These are phyloP conservation scores for Hapalemur alaotrensis DNA, from an alignment of 2,797 vertebrate genomes.

Conservation along the genomic window DNA sequence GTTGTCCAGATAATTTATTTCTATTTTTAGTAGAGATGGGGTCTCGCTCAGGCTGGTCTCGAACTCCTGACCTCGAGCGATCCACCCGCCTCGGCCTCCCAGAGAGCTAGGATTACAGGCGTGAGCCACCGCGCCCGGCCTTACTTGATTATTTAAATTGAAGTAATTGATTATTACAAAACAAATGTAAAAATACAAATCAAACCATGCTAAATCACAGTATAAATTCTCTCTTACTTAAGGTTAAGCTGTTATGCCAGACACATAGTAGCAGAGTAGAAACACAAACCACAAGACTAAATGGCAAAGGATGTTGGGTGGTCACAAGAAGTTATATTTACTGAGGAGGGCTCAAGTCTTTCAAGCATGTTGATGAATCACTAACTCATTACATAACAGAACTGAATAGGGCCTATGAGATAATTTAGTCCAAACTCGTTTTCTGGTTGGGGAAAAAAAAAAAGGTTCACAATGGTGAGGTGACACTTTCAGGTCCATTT, in stretches of 20 bases:
- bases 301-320: neutral
- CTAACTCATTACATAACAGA: neutral
- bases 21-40: too few relatives aligned
- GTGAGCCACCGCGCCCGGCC: too few relatives aligned
- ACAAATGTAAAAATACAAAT: neutral
- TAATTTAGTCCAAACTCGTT: neutral
- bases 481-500: neutral
- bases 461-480: neutral
- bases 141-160: neutral
- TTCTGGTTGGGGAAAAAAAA: conserved; percentile 36
- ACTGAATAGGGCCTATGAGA: neutral
- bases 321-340: neutral
- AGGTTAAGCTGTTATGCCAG: neutral
- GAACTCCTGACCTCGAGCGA: too few relatives aligned
- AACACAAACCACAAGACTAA: neutral
- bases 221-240: neutral
- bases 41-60: too few relatives aligned
- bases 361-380: neutral
- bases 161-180: neutral
- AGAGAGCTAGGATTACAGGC: too few relatives aligned
- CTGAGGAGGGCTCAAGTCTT: neutral
- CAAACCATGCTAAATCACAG: neutral
- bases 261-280: accelerated
- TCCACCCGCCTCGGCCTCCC: too few relatives aligned
- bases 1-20: too few relatives aligned